A percentile compares a stretch with the other conserved stretches of the same genome.
These are phyloP conservation scores for Toxotes lorentzi DNA, from an alignment of 2,797 vertebrate species.

Conservation along the genomic window DNA sequence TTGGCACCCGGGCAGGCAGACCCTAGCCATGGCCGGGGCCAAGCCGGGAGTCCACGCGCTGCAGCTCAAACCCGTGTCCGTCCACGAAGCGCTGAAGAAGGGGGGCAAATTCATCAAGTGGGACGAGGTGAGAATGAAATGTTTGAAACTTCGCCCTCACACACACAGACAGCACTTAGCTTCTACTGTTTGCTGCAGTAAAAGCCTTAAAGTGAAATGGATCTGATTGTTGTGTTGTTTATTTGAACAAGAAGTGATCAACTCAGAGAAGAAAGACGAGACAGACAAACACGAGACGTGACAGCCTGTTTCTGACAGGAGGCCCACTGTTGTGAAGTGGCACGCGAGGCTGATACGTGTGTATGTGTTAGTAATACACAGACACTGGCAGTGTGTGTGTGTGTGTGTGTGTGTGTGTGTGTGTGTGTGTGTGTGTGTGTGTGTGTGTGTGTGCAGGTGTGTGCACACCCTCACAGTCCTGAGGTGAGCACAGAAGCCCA, in stretches of 20 bases:
- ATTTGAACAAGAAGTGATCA: neutral
- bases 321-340: conserved; percentile 27
- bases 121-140: conserved; percentile 91
- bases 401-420: neutral
- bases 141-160: neutral
- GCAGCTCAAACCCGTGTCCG: conserved; percentile 91
- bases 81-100: conserved; percentile 87
- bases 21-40: conserved; percentile 91
- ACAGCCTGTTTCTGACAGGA: conserved; percentile 49
- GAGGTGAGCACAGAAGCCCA: conserved; percentile 24
- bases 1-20: conserved; percentile 77
- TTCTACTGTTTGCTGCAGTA: neutral
- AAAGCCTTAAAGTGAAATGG: neutral
- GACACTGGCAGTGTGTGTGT: neutral
- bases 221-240: neutral
- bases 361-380: neutral
- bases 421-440: neutral
- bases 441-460: conserved; percentile 55
- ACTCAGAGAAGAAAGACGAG: neutral
- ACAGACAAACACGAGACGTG: conserved; percentile 8
- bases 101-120: conserved; percentile 96
- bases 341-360: conserved; percentile 3
- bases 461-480: neutral
- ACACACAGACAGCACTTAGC: neutral
- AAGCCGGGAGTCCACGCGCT: conserved; percentile 93